Percentiles rank a stretch among this genome's conserved stretches.
These are phyloP conservation scores for Philopedon plagiatum DNA, from an alignment of 2,888 invertebrate genomes.

Conservation along the genomic window DNA sequence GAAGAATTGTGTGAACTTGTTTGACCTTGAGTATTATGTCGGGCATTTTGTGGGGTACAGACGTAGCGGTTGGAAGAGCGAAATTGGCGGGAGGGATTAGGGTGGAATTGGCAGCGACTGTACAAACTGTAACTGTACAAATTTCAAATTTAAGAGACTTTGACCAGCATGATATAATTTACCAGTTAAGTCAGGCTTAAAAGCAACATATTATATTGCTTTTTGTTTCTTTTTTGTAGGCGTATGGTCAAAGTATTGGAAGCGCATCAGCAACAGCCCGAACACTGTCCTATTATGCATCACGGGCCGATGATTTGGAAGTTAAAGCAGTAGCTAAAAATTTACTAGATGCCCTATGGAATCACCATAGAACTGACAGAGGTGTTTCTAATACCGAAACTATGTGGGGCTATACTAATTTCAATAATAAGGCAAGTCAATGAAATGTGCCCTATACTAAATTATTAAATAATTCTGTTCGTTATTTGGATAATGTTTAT, in stretches of 20 bases:
- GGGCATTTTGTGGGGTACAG: too few relatives aligned
- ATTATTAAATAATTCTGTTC: neutral
- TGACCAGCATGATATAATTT: too few relatives aligned
- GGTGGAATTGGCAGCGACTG: too few relatives aligned
- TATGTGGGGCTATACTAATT: slow-evolving; percentile 25
- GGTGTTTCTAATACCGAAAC: slow-evolving; percentile 27
- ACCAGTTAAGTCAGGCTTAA: too few relatives aligned
- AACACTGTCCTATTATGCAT: slow-evolving; percentile 40
- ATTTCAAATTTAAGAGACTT: too few relatives aligned
- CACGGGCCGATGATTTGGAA: slow-evolving; percentile 22
- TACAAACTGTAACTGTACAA: too few relatives aligned
- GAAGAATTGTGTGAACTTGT: too few relatives aligned
- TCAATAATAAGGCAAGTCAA: slow-evolving; percentile 42
- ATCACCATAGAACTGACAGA: slow-evolving; percentile 27
- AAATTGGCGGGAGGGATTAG: too few relatives aligned
- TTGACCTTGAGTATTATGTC: too few relatives aligned
- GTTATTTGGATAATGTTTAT: too few relatives aligned
- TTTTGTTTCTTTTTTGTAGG: neutral
- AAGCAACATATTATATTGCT: neutral
- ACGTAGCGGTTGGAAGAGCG: too few relatives aligned
- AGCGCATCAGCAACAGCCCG: slow-evolving; percentile 37
- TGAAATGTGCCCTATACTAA: too few relatives aligned
- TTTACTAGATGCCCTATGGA: slow-evolving; percentile 41
- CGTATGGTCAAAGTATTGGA: slow-evolving; percentile 23
- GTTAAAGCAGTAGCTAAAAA: slow-evolving; percentile 40